Evolutionary conservation across 1,140 invertebrate genomes (phyloP).

Genomic region (Listronotus bonariensis): DNA sequence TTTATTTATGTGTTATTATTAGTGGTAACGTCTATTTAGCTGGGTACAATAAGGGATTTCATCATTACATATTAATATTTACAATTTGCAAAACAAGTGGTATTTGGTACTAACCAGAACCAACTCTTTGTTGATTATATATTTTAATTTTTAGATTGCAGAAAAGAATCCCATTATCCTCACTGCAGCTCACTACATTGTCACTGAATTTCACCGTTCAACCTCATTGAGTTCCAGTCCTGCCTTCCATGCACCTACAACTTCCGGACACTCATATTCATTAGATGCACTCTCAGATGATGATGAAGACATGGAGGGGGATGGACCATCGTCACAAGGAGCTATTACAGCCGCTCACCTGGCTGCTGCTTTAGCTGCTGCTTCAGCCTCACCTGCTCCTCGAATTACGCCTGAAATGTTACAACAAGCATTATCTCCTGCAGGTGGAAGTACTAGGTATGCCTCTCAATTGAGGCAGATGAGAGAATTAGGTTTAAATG

Average conservation of each 20-base stretch:
- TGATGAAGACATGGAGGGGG: constrained; percentile 62
- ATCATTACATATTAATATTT: too few relatives aligned
- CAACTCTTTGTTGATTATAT: too few relatives aligned
- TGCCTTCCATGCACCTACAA: constrained; percentile 46
- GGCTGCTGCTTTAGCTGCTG: constrained; percentile 59
- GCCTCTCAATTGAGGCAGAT: constrained; percentile 78
- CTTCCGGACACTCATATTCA: constrained; percentile 58
- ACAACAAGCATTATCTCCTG: constrained; percentile 59
- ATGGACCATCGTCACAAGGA: constrained; percentile 48
- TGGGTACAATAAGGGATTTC: too few relatives aligned
- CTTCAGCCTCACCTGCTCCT: constrained; percentile 48
- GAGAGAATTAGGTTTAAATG: constrained; percentile 83
- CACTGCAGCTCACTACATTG: constrained; percentile 60
- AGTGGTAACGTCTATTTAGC: too few relatives aligned
- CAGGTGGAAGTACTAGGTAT: constrained; percentile 49
- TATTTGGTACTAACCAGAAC: too few relatives aligned
- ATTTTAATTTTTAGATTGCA: constrained; percentile 54
- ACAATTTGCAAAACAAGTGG: too few relatives aligned
- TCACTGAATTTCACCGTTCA: constrained; percentile 60
- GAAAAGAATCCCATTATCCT: constrained; percentile 60
- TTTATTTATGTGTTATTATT: too few relatives aligned
- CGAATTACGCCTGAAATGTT: constrained; percentile 65
- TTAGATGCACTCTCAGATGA: constrained; percentile 62
- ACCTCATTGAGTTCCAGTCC: constrained; percentile 41
- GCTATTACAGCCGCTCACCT: constrained; percentile 60